Percentiles rank a stretch among this genome's conserved stretches.
Evolutionary conservation across 1,140 invertebrate genomes (phyloP).

Genomic region (Aplysia californica): DNA sequence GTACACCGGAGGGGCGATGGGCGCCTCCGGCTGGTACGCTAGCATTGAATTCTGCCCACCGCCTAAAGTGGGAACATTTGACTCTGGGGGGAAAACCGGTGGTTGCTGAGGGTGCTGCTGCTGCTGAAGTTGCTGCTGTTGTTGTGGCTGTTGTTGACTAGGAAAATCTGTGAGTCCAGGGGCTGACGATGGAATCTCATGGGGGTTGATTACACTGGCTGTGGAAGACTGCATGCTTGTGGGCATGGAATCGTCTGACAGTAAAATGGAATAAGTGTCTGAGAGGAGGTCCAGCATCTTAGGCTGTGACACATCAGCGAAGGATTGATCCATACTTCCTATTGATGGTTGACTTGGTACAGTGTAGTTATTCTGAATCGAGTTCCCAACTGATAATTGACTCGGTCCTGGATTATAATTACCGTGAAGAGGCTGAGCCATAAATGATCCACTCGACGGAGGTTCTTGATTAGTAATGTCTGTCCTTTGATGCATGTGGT

Average conservation of each 20-base stretch:
- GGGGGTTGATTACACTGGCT: neutral
- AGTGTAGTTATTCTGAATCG: too few relatives aligned
- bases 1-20: neutral
- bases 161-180: neutral
- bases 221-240: neutral
- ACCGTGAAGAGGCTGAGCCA: too few relatives aligned
- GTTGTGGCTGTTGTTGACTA: too few relatives aligned
- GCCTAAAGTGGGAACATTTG: neutral
- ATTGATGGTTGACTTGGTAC: too few relatives aligned
- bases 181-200: too few relatives aligned
- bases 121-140: too few relatives aligned
- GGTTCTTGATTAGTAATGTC: too few relatives aligned
- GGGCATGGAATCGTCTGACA: neutral
- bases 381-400: too few relatives aligned
- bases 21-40: neutral
- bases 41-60: neutral
- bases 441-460: too few relatives aligned
- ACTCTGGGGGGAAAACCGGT: neutral
- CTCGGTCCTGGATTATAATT: too few relatives aligned
- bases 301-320: neutral
- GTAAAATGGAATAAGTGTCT: constrained; percentile 4
- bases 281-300: constrained; percentile 18
- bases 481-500: too few relatives aligned
- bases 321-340: neutral
- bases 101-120: too few relatives aligned